Evolutionary conservation across 2,888 invertebrate species (phyloP), one percentile per base, ranked within the genome.

Genomic region (Cremastinae sp.): DNA sequence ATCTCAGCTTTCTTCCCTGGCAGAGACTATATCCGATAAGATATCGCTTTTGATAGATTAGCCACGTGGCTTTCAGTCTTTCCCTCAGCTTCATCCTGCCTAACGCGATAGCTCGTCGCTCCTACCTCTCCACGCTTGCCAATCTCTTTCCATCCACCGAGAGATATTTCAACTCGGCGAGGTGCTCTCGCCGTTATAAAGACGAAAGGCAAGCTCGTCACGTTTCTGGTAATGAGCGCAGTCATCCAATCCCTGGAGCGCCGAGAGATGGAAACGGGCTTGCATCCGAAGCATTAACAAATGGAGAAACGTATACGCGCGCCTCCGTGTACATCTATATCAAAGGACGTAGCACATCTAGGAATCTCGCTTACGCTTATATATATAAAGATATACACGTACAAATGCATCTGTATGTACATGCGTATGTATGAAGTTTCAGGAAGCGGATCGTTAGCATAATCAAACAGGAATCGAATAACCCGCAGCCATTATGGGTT

Each of bases 1-100:
- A 22, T 28, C 49, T 61, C 59, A 58, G 43, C 28, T 54, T 14
- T n/a, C n/a, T 14, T 34, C 20, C 14, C n/a, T 10, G 16, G 14
- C n/a, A n/a, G 16, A 20, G 41, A 53, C 4, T 16, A n/a, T n/a
- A 22, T 43, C 14, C 69, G 64, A 69, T 74, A 69, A 58, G 69
- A 69, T 53, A 74, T 74, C 69, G 74, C 69, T 74, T 69, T 74
- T 69, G 74, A 74, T 62, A 74, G 69, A 69, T 74, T 74, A 74
- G 74, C 64, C 58, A 62, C 45, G 65, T 58, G 65, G 70, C 70
- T 75, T 75, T 70, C 65, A 59, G 59, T 36, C 22, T 70, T 45
- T 53, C 64, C 65, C 64, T n/a, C n/a, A n/a, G n/a, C n/a, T 75
- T 45, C 38, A 47, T 59, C 53, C 59, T 12, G 53, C 12, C 18